A percentile compares a stretch with the other conserved stretches of the same genome.
These are phyloP conservation scores for Torymus tubicola DNA, from an alignment of 2,888 invertebrate genomes.

Conservation along the genomic window DNA sequence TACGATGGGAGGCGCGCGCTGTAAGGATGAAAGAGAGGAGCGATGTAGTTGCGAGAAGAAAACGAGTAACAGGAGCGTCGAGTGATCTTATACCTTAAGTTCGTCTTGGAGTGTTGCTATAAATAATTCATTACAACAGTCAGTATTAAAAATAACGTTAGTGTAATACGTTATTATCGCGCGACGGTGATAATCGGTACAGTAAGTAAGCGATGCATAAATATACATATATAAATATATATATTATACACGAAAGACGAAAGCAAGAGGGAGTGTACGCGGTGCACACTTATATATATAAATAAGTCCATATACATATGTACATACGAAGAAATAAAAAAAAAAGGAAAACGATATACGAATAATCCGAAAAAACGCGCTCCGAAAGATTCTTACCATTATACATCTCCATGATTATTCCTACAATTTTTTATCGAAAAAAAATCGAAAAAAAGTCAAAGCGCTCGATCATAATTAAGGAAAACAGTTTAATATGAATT, in stretches of 20 bases:
- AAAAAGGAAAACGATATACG: slow-evolving; percentile 39
- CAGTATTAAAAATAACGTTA: slow-evolving; percentile 25
- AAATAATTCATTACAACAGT: slow-evolving; percentile 33
- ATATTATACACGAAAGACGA: slow-evolving; percentile 55
- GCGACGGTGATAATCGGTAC: slow-evolving; percentile 46
- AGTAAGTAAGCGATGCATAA: slow-evolving; percentile 24
- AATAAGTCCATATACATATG: slow-evolving; percentile 61
- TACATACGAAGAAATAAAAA: slow-evolving; percentile 60
- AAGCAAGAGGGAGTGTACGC: slow-evolving; percentile 23
- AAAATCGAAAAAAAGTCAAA: slow-evolving; percentile 17
- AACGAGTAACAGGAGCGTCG: slow-evolving; percentile 3
- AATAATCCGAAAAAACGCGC: slow-evolving; percentile 31
- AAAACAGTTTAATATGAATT: slow-evolving; percentile 32
- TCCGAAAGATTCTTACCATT: slow-evolving; percentile 24
- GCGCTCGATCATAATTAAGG: slow-evolving; percentile 46
- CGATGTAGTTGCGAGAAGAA: neutral
- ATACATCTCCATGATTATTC: slow-evolving; percentile 48
- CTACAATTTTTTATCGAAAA: slow-evolving; percentile 50
- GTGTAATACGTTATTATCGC: slow-evolving; percentile 43
- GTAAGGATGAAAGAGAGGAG: neutral
- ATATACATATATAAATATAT: slow-evolving; percentile 58
- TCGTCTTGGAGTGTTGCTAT: slow-evolving; percentile 15
- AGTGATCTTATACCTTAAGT: slow-evolving; percentile 6
- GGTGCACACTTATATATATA: slow-evolving; percentile 53
- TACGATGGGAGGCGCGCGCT: neutral